Evolutionary conservation across 2,113 vertebrate genomes (phyloP), one percentile per base, ranked within the genome.

Genomic region (Bufo bufo): DNA sequence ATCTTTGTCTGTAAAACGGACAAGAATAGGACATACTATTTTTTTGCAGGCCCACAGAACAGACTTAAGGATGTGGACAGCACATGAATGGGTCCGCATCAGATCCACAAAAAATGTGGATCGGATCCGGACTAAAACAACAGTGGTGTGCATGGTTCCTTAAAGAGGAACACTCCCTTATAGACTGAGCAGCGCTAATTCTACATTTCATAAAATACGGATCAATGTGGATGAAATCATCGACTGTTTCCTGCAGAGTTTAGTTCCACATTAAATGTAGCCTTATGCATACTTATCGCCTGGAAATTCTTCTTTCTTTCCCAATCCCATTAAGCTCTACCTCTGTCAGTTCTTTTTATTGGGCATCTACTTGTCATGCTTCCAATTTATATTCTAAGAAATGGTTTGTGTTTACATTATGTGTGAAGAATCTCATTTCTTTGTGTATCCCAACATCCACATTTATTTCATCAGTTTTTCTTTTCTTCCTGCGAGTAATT

Each of bases 381-480:
- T 72, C 77, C 77, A 71, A 58, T 71, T 87, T 80, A 54, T 71
- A 80, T 78, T 45, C 59, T 54, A 78, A n/a, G 59, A 20, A 79
- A 49, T 45, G 56, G 10, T 47, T 65, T 79, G 14, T 45, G 20
- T 71, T 59, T 85, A 52, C 33, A 74, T 71, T 71, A 86, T 81
- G 77, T 69, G 77, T 58, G 45, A 87, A 71, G 47, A 81, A 81
- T 87, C 14, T 81, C 14, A 79, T 79, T 56, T 58, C 33, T 87
- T 43, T 54, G 47, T 69, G 61, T 69, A 71, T 79, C 16, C 9
- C 63, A 87, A 72, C 49, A 58, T 49, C 19, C 14, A 47, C 17
- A 87, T 87, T 69, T 71, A 77, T 85, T 77, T 59, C 54, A 81
- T 81, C 77, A 71, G 4, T 80, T n/a, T 82, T 81, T 69, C 23